phyloP scores from a whole-genome alignment of 1,140 invertebrate species.

The Archegozetes longisetosus region DNA sequence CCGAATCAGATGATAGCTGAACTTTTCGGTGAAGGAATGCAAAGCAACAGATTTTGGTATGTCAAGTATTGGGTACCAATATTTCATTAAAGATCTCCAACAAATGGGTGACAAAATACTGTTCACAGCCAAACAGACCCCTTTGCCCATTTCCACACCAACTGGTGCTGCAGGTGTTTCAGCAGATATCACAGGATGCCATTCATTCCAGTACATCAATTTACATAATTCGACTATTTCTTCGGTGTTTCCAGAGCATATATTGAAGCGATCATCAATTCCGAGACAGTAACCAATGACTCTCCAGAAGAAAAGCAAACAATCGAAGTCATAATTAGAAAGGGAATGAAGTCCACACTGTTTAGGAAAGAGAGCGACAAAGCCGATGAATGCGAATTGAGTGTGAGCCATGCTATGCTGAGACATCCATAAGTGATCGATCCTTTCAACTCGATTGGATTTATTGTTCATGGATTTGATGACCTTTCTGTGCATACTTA shows the following conservation, averaged over 20 bases:
- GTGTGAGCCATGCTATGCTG: slow-evolving; percentile 70
- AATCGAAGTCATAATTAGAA: slow-evolving; percentile 43
- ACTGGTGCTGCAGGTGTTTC: not conserved
- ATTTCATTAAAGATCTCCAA: not conserved
- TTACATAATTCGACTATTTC: slow-evolving; percentile 25
- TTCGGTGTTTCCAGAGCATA: slow-evolving; percentile 34
- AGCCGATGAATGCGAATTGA: slow-evolving; percentile 50
- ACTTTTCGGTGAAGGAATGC: not conserved
- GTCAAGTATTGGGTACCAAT: not conserved
- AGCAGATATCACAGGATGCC: not conserved
- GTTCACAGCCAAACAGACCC: not conserved
- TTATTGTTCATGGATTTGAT: slow-evolving; percentile 31
- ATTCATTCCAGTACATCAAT: not conserved
- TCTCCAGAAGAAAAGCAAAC: slow-evolving; percentile 63
- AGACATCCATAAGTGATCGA: slow-evolving; percentile 29
- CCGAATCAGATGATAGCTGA: not conserved
- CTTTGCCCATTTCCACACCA: not conserved
- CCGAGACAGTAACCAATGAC: slow-evolving; percentile 62
- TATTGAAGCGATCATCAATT: slow-evolving; percentile 55
- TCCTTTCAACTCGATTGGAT: slow-evolving; percentile 5
- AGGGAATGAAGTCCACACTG: slow-evolving; percentile 40
- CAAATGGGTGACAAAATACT: not conserved
- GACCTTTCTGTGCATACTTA: slow-evolving; percentile 31
- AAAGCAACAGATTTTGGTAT: not conserved
- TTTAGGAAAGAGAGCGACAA: slow-evolving; percentile 44